These are phyloP conservation scores for Drosophila erecta DNA, from an alignment of 1,140 invertebrate species.

Conservation along the genomic window DNA sequence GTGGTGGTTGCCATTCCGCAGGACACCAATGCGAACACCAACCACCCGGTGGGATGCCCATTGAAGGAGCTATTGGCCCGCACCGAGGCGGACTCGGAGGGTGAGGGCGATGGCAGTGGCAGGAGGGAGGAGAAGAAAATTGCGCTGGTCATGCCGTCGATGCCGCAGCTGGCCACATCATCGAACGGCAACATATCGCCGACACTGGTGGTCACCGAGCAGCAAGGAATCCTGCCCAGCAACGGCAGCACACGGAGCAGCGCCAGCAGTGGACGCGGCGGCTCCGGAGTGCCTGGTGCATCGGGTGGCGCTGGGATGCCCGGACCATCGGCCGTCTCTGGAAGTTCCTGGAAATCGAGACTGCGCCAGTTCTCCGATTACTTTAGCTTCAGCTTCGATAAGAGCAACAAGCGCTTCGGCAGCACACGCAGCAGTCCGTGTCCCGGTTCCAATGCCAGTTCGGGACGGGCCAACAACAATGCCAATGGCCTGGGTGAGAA, in stretches of 20 bases:
- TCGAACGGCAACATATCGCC: constrained; percentile 70
- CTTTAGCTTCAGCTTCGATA: constrained; percentile 83
- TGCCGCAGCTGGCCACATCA: constrained; percentile 24
- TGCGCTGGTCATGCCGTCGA: constrained; percentile 2
- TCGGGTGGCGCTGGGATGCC: constrained; percentile 4
- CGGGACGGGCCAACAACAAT: constrained; percentile 66
- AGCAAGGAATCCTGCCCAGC: constrained; percentile 49
- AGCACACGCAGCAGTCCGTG: constrained; percentile 77
- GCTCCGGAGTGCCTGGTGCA: constrained; percentile 7
- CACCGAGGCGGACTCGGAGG: constrained; percentile 33
- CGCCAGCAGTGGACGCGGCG: constrained; percentile 10
- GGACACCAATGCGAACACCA: constrained; percentile 76
- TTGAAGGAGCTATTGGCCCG: constrained; percentile 43
- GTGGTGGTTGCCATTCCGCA: constrained; percentile 23
- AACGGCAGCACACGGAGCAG: constrained; percentile 58
- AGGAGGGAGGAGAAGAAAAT: constrained; percentile 2
- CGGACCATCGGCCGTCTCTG: constrained; percentile 29
- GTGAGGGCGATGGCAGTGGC: constrained; percentile 5
- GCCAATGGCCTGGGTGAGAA: constrained; percentile 30
- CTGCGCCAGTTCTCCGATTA: constrained; percentile 82
- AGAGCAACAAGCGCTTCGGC: constrained; percentile 78
- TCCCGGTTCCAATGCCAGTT: constrained; percentile 14
- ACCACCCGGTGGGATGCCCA: constrained; percentile 13
- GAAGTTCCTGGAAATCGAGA: constrained; percentile 70
- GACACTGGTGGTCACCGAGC: constrained; percentile 21